Base-by-base conservation (phyloP, 2,113 vertebrate genomes). In the Mohoua ochrocephala region DNA sequence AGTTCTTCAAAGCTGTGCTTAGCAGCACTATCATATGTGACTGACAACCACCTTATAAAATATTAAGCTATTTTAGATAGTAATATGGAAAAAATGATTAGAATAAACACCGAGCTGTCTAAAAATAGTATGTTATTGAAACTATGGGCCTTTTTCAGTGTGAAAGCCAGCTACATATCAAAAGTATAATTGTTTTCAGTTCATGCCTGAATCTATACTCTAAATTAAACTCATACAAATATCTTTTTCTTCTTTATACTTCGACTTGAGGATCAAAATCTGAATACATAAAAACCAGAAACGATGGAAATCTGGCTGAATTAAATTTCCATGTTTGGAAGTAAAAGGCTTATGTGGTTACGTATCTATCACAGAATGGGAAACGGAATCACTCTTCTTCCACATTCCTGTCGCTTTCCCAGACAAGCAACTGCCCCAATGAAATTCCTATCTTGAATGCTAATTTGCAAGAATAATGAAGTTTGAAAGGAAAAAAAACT, bases 251-350 rank as follows among this genome's bases (percentile, higher is more conserved):
- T 92, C 75, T 83, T 95, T 54, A 59, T 88, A 92, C 73, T 79
- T 87, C 89, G 83, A 79, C 21, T 69, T 59, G 42, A 84, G 35
- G 35, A 95, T 84, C 56, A 91, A 93, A 93, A 92, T 87, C 53
- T 59, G 84, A 95, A 95, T 83, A 94, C 7, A 74, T 59, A 92
- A 89, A 65, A 65, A 35, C 16, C 42, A 94, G 57, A 87, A 91
- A 89, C 50, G 73, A 54, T 11, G 23, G 23, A 91, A 96, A 96
- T 89, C 45, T 91, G 54, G 3, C 21, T 87, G 74, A 95, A 84
- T 83, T 73, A 73, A 76, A 87, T 91, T 65, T 91, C 95, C 92
- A 89, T 93, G 80, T 97, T 93, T 96, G 88, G 92, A 96, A 96
- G 68, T 61, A 88, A 35, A 93, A 94, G 78, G 39, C 54, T 89